These are phyloP conservation scores for Zapornia atra DNA, from an alignment of 2,113 vertebrate genomes.

Conservation along the genomic window DNA sequence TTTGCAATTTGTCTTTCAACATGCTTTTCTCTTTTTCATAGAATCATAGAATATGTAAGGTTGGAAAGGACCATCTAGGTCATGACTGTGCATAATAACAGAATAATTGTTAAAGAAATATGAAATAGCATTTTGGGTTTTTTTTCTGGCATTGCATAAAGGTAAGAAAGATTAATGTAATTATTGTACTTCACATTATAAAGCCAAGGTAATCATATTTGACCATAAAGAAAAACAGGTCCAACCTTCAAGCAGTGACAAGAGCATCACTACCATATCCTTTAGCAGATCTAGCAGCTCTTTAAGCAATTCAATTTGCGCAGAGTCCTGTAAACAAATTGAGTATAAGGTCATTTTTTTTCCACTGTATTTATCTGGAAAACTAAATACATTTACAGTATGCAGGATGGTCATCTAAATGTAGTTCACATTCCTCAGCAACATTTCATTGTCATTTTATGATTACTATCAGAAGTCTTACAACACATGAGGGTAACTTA, in stretches of 20 bases:
- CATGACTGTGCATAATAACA: neutral
- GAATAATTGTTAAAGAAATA: neutral
- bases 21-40: neutral
- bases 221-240: neutral
- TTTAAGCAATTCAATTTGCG: conserved; percentile 96
- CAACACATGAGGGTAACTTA: neutral
- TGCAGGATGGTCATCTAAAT: neutral
- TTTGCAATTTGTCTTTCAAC: neutral
- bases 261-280: conserved; percentile 99
- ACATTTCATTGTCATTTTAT: neutral
- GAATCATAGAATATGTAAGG: too few relatives aligned
- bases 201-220: neutral
- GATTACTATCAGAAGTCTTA: neutral
- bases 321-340: conserved; percentile 84
- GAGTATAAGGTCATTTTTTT: neutral
- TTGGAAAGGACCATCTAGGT: too few relatives aligned
- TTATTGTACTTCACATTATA: neutral
- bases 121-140: neutral
- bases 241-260: conserved; percentile 96
- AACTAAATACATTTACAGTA: neutral
- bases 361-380: neutral
- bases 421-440: neutral
- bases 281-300: conserved; percentile 96
- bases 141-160: neutral
- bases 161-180: neutral